Base-by-base conservation (phyloP, 2,113 vertebrate genomes). In the Lophura nycthemera region DNA sequence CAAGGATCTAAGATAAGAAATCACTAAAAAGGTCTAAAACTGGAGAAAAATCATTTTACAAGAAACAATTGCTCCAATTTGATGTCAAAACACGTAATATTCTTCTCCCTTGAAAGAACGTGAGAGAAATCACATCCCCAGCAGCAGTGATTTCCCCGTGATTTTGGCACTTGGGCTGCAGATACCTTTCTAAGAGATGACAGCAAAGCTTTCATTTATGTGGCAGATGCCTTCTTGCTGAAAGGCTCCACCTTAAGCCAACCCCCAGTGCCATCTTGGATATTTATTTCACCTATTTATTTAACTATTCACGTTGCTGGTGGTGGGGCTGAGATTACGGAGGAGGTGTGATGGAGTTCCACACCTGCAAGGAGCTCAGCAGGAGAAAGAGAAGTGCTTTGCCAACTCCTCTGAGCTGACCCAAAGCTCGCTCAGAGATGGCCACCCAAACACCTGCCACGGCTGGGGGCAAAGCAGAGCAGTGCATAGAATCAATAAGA, bases 11-110 rank as follows among this genome's bases (percentile, higher is more conserved):
- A 67, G 78, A 76, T 50, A 48, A 75, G 34, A 80, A 93, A 63
- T 77, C 86, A 34, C 86, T 95, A 92, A 94, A 95, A 94, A 95
- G 82, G 72, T 47, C 93, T 95, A 89, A 96, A 95, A 70, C 73
- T 2, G 8, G 84, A 67, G 78, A 57, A 57, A 93, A 96, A 79
- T 71, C 47, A 40, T 79, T 88, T 94, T 1, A 6, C 74, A 92
- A 94, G 32, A 96, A 94, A 86, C 90, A 95, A 94, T 56, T 82
- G 87, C 82, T 94, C 89, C 64, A 89, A 95, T 97, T 96, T 59
- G 66, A 43, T 97, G 97, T 97, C 96, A 96, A 97, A 97, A 97
- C 91, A 96, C 83, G 83, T 79, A 95, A 66, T 57, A 92, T 95
- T 91, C 64, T 34, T 66, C 88, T 92, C 72, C 76, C 47, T 8